phyloP scores from a whole-genome alignment of 2,888 invertebrate species.

The Drosophila fungiperda region DNA sequence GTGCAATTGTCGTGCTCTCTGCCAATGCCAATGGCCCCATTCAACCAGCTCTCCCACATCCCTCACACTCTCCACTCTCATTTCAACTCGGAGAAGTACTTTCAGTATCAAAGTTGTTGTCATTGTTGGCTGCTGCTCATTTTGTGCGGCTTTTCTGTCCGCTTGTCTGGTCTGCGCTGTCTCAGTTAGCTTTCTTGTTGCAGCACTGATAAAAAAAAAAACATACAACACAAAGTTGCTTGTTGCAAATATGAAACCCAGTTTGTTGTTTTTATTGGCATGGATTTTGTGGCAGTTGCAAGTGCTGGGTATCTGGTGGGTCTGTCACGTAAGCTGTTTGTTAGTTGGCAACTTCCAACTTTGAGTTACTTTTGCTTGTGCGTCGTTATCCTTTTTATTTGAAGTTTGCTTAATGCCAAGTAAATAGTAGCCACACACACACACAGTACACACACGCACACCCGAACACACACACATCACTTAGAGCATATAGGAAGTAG shows the following conservation, averaged over 20 bases:
- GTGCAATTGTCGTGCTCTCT: slow-evolving; percentile 74
- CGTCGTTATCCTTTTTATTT: slow-evolving; percentile 82
- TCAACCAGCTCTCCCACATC: slow-evolving; percentile 1
- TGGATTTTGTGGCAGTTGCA: not conserved
- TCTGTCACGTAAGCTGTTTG: not conserved
- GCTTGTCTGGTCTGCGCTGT: not conserved
- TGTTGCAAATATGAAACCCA: not conserved
- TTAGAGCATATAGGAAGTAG: slow-evolving; percentile 3
- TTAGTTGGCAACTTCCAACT: slow-evolving; percentile 54
- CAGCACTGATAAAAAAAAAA: not conserved
- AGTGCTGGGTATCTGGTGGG: slow-evolving; percentile 12
- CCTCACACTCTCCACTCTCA: slow-evolving; percentile 2
- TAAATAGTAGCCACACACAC: slow-evolving; percentile 64
- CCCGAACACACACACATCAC: slow-evolving; percentile 9
- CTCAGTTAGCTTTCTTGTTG: slow-evolving; percentile 19
- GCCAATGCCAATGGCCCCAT: slow-evolving; percentile 5
- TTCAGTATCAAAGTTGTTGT: slow-evolving; percentile 42
- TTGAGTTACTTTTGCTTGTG: slow-evolving; percentile 72
- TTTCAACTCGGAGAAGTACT: slow-evolving; percentile 32
- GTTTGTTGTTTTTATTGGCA: not conserved
- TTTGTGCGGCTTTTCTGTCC: slow-evolving; percentile 23
- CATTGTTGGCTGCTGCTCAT: slow-evolving; percentile 48
- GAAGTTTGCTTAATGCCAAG: slow-evolving; percentile 78
- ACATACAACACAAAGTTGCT: not conserved
- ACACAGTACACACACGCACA: slow-evolving; percentile 15